These are phyloP conservation scores for Smittia sp. DNA, from an alignment of 2,888 invertebrate species.

Conservation along the genomic window DNA sequence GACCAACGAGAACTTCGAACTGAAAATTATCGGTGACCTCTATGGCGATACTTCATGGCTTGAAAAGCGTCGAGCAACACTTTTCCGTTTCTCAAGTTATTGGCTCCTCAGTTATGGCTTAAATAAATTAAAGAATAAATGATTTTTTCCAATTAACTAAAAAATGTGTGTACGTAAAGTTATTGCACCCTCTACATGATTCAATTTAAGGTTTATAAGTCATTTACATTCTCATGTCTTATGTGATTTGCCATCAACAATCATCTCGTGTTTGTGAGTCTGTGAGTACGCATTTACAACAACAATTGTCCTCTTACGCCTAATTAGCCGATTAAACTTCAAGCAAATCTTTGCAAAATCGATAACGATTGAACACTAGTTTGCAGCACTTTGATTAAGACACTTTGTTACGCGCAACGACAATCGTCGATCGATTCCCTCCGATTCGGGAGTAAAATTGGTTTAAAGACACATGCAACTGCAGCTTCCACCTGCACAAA, in stretches of 20 bases:
- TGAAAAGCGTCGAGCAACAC: neutral
- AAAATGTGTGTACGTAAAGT: constrained; percentile 35
- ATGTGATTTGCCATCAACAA: neutral
- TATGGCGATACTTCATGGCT: constrained; percentile 30
- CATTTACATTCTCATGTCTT: neutral
- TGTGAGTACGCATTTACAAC: constrained; percentile 36
- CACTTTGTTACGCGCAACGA: neutral
- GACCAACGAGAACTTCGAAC: constrained; percentile 1
- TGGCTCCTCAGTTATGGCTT: constrained; percentile 14
- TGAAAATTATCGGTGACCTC: neutral
- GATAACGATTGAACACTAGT: constrained; percentile 5
- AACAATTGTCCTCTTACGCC: constrained; percentile 21
- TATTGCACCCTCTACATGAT: constrained; percentile 38
- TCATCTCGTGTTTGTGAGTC: constrained; percentile 1
- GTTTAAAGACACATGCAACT: too few species aligned
- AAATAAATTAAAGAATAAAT: constrained; percentile 26
- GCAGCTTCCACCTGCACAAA: neutral
- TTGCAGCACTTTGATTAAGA: constrained; percentile 33
- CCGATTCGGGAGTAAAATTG: too few species aligned
- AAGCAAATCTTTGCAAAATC: neutral
- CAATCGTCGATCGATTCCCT: too few species aligned
- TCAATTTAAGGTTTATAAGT: constrained; percentile 13
- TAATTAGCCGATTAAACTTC: neutral
- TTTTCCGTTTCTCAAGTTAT: neutral
- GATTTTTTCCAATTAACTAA: constrained; percentile 32